A percentile compares a stretch with the other conserved stretches of the same genome.
Conservation (phyloP, 2,888 invertebrate species). For the Thelaira solivaga region DNA sequence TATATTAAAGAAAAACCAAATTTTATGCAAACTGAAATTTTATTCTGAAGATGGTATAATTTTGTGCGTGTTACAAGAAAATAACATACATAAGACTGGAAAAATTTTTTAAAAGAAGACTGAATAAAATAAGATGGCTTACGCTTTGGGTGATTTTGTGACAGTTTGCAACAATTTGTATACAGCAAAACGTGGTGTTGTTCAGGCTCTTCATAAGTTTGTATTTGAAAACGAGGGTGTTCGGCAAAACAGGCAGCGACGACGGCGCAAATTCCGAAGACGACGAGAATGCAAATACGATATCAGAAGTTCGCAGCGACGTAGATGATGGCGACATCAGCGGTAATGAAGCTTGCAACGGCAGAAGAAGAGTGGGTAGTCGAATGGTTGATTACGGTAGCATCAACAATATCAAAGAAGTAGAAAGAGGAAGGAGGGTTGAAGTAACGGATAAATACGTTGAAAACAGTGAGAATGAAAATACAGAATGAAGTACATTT, state of each 20-base stretch:
- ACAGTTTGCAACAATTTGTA: too few relatives aligned
- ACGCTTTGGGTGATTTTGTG: too few relatives aligned
- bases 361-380: not conserved
- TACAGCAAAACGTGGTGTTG: not conserved
- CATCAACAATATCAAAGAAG: too few relatives aligned
- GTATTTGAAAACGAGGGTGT: constrained; percentile 41
- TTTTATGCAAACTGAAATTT: too few relatives aligned
- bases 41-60: too few relatives aligned
- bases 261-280: not conserved
- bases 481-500: not conserved
- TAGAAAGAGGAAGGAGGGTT: not conserved
- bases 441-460: not conserved
- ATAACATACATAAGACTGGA: too few relatives aligned
- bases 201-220: constrained; percentile 24
- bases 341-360: not conserved
- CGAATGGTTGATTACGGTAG: too few relatives aligned
- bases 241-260: constrained; percentile 19
- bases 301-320: too few relatives aligned
- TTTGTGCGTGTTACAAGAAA: too few relatives aligned
- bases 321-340: not conserved
- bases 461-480: not conserved
- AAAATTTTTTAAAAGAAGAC: too few relatives aligned
- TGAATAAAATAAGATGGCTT: too few relatives aligned
- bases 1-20: too few relatives aligned
- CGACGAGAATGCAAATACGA: not conserved